Percentiles rank a stretch among this genome's conserved stretches.
Conservation (phyloP, 35 echinoderm and acorn worm genomes). For the Apostichopus parvimensis region DNA sequence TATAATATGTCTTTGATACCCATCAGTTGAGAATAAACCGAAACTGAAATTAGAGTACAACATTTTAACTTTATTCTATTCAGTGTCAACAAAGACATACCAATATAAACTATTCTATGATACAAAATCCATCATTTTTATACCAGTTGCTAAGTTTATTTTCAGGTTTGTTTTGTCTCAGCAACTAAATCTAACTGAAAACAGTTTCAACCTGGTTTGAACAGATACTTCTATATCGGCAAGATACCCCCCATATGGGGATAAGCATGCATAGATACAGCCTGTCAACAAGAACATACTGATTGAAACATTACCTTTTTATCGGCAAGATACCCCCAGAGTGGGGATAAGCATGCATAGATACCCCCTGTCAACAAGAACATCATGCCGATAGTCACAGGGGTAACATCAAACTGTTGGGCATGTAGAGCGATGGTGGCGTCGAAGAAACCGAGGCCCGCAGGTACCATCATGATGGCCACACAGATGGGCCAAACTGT, state of each 20-base stretch:
- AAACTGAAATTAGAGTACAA: too few species aligned
- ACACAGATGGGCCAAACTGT: conserved; percentile 41
- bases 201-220: not conserved
- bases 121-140: too few species aligned
- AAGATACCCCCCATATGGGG: not conserved
- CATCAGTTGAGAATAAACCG: too few species aligned
- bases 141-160: too few species aligned
- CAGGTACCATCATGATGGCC: conserved; percentile 6
- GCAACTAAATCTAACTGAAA: too few species aligned
- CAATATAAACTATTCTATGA: too few species aligned
- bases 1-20: too few species aligned
- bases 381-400: conserved; percentile 9
- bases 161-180: too few species aligned
- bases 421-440: conserved; percentile 45
- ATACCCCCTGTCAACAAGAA: conserved; percentile 44
- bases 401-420: conserved; percentile 19
- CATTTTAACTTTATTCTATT: too few species aligned
- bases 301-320: conserved; percentile 27
- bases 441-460: conserved; percentile 52
- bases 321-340: conserved; percentile 61
- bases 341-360: conserved; percentile 26
- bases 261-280: conserved; percentile 13
- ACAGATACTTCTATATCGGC: too few species aligned
- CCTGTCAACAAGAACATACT: conserved; percentile 24
- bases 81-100: too few species aligned